Conservation (phyloP, 2,888 invertebrate genomes). For the Steinernema hermaphroditum region DNA sequence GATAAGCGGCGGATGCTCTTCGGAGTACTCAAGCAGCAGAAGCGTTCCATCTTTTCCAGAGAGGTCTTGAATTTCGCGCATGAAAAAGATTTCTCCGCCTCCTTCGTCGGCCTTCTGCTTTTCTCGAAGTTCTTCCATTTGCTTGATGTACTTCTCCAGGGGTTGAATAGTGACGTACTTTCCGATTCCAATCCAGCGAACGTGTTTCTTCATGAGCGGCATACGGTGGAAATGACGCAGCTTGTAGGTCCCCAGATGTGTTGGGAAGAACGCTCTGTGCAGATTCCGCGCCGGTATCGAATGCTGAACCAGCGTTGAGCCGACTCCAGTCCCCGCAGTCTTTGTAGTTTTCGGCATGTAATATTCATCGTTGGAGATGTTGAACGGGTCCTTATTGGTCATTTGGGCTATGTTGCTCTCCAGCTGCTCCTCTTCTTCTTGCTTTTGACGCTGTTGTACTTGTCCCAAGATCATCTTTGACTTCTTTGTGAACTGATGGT, state of each 20-base stretch:
- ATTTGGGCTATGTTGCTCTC: slow-evolving; percentile 61
- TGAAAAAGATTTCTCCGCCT: slow-evolving; percentile 98
- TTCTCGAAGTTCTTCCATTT: slow-evolving; percentile 80
- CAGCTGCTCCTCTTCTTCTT: slow-evolving; percentile 65
- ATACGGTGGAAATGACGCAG: slow-evolving; percentile 86
- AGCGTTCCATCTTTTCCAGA: slow-evolving; percentile 84
- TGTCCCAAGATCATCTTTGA: slow-evolving; percentile 66
- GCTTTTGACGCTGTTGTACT: slow-evolving; percentile 64
- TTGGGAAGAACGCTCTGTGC: slow-evolving; percentile 90
- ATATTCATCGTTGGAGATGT: slow-evolving; percentile 94
- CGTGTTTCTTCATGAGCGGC: slow-evolving; percentile 40
- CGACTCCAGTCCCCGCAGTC: not conserved
- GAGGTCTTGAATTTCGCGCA: slow-evolving; percentile 85
- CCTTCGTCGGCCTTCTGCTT: slow-evolving; percentile 84
- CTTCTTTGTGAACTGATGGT: slow-evolving; percentile 59
- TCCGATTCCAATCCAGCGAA: slow-evolving; percentile 38
- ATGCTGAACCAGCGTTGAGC: slow-evolving; percentile 76
- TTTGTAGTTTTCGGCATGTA: slow-evolving; percentile 83
- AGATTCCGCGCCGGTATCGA: slow-evolving; percentile 95
- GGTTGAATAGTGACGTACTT: slow-evolving; percentile 72
- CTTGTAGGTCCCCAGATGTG: slow-evolving; percentile 79
- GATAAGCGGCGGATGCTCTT: slow-evolving; percentile 96
- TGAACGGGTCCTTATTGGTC: slow-evolving; percentile 80
- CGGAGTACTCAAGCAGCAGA: slow-evolving; percentile 89
- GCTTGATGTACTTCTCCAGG: slow-evolving; percentile 84